These are phyloP conservation scores for Catostylus mosaicus DNA, from an alignment of 30 jellyfish, hydroid and myxozoan genomes.

Conservation along the genomic window DNA sequence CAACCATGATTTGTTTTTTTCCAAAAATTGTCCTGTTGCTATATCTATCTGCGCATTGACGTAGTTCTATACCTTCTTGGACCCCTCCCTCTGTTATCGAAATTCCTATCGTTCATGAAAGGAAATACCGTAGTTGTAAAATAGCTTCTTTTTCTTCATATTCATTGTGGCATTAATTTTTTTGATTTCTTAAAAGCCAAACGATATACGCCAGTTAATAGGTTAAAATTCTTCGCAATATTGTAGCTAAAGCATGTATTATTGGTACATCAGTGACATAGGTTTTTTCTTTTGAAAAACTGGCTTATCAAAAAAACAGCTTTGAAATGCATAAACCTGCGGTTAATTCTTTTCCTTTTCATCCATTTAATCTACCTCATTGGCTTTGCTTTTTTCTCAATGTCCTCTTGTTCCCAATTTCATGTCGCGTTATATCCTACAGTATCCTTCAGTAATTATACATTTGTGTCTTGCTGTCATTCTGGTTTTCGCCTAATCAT, in stretches of 20 bases:
- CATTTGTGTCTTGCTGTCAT: neutral
- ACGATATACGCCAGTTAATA: neutral
- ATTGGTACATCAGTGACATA: neutral
- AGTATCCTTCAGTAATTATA: neutral
- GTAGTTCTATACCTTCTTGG: no score
- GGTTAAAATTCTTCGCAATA: neutral
- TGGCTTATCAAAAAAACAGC: no score
- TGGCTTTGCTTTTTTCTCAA: neutral
- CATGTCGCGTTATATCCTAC: neutral
- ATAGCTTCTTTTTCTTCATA: neutral
- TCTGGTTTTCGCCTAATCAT: neutral
- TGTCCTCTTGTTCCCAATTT: neutral
- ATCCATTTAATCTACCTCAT: neutral
- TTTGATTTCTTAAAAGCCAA: neutral
- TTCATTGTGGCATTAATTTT: neutral
- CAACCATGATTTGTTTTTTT: no score
- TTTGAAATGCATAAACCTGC: neutral
- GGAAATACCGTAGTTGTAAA: no score
- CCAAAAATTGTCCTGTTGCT: no score
- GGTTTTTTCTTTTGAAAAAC: no score
- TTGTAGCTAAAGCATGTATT: neutral
- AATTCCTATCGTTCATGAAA: no score
- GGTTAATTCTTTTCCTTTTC: neutral
- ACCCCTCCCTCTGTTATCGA: no score
- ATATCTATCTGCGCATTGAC: no score